phyloP scores from a whole-genome alignment of 1,140 invertebrate species.

The Pteromalus puparum region DNA sequence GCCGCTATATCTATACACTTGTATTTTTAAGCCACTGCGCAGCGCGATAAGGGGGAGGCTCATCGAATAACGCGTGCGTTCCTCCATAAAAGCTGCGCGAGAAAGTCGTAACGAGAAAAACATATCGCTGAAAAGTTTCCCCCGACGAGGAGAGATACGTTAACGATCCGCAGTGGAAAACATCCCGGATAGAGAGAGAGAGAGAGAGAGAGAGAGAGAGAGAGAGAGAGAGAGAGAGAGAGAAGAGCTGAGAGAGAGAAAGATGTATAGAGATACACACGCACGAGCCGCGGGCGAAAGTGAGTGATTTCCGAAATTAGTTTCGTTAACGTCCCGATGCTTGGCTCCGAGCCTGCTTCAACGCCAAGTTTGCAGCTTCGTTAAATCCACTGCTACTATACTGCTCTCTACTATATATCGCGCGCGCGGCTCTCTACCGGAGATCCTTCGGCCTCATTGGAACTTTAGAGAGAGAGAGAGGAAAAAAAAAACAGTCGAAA shows the following conservation, averaged over 20 bases:
- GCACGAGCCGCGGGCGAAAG: conserved; percentile 24
- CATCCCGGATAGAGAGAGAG: neutral
- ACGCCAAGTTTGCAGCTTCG: conserved; percentile 47
- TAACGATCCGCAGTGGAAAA: conserved; percentile 39
- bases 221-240: conserved; percentile 4
- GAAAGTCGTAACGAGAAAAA: conserved; percentile 20
- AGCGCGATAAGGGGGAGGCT: neutral
- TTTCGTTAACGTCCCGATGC: conserved; percentile 51
- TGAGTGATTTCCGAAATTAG: conserved; percentile 53
- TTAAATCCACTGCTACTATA: conserved; percentile 36
- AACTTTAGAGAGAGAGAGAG: conserved; percentile 29
- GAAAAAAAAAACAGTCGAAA: conserved; percentile 47
- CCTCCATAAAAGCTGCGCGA: neutral
- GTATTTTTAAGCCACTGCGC: neutral
- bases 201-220: neutral
- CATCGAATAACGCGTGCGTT: neutral
- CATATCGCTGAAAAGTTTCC: conserved; percentile 10
- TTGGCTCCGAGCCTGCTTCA: conserved; percentile 38
- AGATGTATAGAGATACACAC: neutral
- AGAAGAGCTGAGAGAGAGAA: neutral
- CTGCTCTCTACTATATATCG: neutral
- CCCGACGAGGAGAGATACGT: neutral
- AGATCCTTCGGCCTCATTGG: conserved; percentile 40
- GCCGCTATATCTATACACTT: neutral
- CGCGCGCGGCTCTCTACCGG: neutral